Base-by-base conservation (phyloP, 2,888 invertebrate species). In the Archaeoteleia sp. region DNA sequence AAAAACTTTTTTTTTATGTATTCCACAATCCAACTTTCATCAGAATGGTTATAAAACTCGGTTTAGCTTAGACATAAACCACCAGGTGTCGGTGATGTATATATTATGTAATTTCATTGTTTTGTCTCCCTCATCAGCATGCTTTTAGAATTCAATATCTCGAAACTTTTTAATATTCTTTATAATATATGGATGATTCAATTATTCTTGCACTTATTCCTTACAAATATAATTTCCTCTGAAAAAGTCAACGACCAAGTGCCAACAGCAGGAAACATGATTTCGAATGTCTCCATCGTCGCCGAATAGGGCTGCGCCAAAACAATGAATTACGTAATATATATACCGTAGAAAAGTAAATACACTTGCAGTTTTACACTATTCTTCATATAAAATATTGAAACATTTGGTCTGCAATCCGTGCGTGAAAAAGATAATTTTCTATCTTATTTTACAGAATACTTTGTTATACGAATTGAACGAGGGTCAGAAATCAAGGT, bases 321-420 rank as follows among this genome's bases (percentile, higher is more conserved):
- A 80, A 79, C 78, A 78, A 80, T 80, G 78, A 75, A 77, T 78
- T 78, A 54, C 76, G 74, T 75, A 76, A 46, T 74, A 77, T 77
- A 76, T 74, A 67, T 48, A 71, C 40, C 15, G 58, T 53, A 54
- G 54, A 5, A 46, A 15, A 13, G 34, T 57, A 55, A 34, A 40
- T 39, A 69, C 63, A 55, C 65, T 60, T 54, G 40, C 46, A 53
- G 53, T 60, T 60, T 46, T 39, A 60, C 58, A 54, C 40, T 13
- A 32, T 8, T 34, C 23, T 39, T 20, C 15, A 40, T 40, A 29
- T 48, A 40, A 7, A 32, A 43, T 35, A 29, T 48, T 48, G 10
- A 13, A 45, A 46, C 43, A 45, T 66, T 66, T 58, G 66, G 58
- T 58, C 53, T 58, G 57, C 57, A 39, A 66, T 58, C 53, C 58